Evolutionary conservation across 2,113 vertebrate species (phyloP), one percentile per base, ranked within the genome.

Genomic region (Phrynosoma blainvillii): DNA sequence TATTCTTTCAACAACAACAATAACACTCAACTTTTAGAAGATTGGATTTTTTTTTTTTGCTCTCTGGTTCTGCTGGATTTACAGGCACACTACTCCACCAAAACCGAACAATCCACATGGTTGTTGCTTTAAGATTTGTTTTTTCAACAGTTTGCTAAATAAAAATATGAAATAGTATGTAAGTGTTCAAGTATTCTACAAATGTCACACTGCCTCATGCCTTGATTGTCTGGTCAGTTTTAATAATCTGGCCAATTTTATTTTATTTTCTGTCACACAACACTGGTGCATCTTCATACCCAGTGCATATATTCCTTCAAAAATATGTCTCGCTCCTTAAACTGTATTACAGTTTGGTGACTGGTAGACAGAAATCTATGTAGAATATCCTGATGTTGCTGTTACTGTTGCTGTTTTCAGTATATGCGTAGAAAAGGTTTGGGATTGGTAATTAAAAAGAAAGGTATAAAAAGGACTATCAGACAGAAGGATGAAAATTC

Each of bases 241-340:
- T 76, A 18, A 36, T 20, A 4, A 1, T 76, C 74, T 79, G 52
- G 1, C 93, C 79, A 88, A 80, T 71, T 84, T 18, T 42, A 77
- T 90, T 90, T 82, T 81, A 83, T 14, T 0, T 82, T 27, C 5
- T 12, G 5, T 16, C 84, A 42, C 78, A 40, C 65, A 78, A 5
- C 75, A 65, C 85, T 71, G 27, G 78, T 86, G 93, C 6, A 4
- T 40, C 23, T 90, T 27, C 2, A 21, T 32, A n/a, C 5, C 59
- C 36, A 82, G 32, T 23, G 5, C 18, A 47, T 75, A 27, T 27
- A 70, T 70, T 70, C 2, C 71, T 32, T 13, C 75, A 75, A 11
- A 73, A 81, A 30, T 23, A 42, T 42, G 36, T 27, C 20, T 42
- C 11, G 27, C 8, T 40, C 21, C 1, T 71, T 74, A 25, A 21